A percentile compares a stretch with the other conserved stretches of the same genome.
phyloP scores from a whole-genome alignment of 2,113 vertebrate genomes.

The Neodon shergylaensis region DNA sequence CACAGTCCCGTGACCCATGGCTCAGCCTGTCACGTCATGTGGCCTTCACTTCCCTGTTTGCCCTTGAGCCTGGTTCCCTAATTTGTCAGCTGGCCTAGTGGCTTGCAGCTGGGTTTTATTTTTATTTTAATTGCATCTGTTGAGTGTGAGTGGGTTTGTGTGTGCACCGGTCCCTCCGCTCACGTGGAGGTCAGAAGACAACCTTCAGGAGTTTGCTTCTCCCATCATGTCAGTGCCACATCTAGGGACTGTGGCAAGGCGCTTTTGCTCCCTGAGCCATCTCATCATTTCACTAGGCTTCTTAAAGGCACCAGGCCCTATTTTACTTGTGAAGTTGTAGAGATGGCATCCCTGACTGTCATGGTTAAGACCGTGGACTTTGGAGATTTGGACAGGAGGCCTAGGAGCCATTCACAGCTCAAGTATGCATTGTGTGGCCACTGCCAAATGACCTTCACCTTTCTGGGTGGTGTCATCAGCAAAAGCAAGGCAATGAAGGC shows the following conservation, averaged over 20 bases:
- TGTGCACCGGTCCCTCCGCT: background rate
- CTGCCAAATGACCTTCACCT: background rate
- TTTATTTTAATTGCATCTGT: background rate
- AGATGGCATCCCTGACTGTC: background rate
- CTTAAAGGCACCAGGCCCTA: background rate
- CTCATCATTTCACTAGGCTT: background rate
- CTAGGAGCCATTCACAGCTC: background rate
- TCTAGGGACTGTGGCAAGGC: background rate
- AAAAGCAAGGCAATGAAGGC: background rate
- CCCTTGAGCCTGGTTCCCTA: background rate
- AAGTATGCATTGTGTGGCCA: background rate
- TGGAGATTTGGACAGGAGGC: background rate
- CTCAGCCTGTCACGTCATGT: background rate
- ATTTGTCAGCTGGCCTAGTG: conserved; percentile 3
- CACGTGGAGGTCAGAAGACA: background rate
- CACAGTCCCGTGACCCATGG: background rate
- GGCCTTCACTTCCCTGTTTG: conserved; percentile 37
- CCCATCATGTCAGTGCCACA: background rate
- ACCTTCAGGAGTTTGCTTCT: no score
- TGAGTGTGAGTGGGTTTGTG: background rate
- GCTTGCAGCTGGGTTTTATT: background rate
- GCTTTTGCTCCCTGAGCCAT: background rate
- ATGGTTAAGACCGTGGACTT: background rate
- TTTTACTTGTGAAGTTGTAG: background rate
- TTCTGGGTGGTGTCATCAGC: background rate